A percentile compares a stretch with the other conserved stretches of the same genome.
Conservation (phyloP, 92 coral and sea anemone genomes). For the Zoanthus solanderi region DNA sequence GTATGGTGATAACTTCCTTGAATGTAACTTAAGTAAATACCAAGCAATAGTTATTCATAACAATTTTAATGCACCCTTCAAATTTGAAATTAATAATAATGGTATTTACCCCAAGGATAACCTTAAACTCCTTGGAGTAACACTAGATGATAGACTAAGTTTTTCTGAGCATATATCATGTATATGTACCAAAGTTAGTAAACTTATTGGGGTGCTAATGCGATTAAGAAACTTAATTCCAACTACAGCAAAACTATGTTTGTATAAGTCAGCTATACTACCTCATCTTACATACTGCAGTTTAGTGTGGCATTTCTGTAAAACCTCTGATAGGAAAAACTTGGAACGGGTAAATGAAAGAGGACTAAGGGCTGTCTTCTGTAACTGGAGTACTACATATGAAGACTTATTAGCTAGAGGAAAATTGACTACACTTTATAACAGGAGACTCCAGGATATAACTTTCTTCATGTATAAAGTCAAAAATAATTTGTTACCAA, state of each 20-base stretch:
- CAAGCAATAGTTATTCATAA: slow-evolving; percentile 58
- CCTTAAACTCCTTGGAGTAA: slow-evolving; percentile 48
- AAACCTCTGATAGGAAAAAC: slow-evolving; percentile 39
- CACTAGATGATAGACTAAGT: slow-evolving; percentile 22
- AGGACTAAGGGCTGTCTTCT: slow-evolving; percentile 67
- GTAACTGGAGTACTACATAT: slow-evolving; percentile 36
- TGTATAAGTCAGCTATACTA: slow-evolving; percentile 63
- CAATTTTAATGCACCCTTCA: slow-evolving; percentile 6
- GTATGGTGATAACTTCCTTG: slow-evolving; percentile 56
- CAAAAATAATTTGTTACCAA: slow-evolving; percentile 40
- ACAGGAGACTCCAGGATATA: slow-evolving; percentile 58
- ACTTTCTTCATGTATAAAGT: slow-evolving; percentile 60
- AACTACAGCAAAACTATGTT: slow-evolving; percentile 46
- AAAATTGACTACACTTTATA: neutral
- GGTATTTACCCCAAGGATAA: slow-evolving; percentile 7
- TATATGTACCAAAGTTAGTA: slow-evolving; percentile 57
- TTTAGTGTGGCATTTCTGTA: slow-evolving; percentile 63
- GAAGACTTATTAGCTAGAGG: too few species aligned
- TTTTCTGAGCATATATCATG: slow-evolving; percentile 58
- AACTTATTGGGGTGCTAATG: slow-evolving; percentile 53
- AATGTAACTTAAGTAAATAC: slow-evolving; percentile 66
- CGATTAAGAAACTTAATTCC: slow-evolving; percentile 65
- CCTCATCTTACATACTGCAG: slow-evolving; percentile 61
- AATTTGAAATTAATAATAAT: neutral
- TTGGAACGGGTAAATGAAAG: slow-evolving; percentile 62